These are phyloP conservation scores for Hydrotaea diabolus DNA, from an alignment of 2,888 invertebrate genomes.

Conservation along the genomic window DNA sequence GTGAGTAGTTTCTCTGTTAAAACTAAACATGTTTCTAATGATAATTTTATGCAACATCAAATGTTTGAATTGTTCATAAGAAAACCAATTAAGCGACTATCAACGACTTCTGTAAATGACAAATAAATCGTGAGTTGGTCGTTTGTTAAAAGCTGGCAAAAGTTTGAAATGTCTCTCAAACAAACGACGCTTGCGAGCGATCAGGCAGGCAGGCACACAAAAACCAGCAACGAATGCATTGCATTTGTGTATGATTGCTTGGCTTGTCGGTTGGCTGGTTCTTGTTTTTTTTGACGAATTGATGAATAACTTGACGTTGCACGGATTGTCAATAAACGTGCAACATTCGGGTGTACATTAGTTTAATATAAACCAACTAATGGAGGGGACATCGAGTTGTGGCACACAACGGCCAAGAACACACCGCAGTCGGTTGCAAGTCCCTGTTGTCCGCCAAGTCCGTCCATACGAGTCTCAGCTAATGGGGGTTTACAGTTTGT, in stretches of 20 bases:
- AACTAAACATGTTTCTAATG: conserved; percentile 62
- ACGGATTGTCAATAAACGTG: conserved; percentile 77
- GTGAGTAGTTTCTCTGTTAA: conserved; percentile 7
- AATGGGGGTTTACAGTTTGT: conserved; percentile 68
- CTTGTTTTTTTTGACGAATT: conserved; percentile 75
- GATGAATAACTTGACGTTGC: conserved; percentile 78
- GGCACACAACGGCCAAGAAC: conserved; percentile 33
- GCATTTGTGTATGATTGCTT: conserved; percentile 7
- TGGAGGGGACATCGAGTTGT: conserved; percentile 37
- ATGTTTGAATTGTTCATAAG: conserved; percentile 64
- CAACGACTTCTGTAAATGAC: conserved; percentile 74
- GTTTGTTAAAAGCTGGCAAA: conserved; percentile 48
- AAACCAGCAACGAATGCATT: not conserved
- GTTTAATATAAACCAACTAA: conserved; percentile 69
- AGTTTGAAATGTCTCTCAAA: conserved; percentile 45
- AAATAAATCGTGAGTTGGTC: conserved; percentile 75
- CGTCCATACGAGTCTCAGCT: conserved; percentile 47
- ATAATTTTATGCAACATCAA: conserved; percentile 68
- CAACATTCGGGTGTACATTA: conserved; percentile 80
- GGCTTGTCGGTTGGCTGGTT: conserved; percentile 22
- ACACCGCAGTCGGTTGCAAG: conserved; percentile 21
- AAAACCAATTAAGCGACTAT: conserved; percentile 77
- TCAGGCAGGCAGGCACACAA: not conserved
- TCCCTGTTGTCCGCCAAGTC: conserved; percentile 27
- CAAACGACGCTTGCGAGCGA: conserved; percentile 21